Evolutionary conservation across 2,113 vertebrate genomes (phyloP).

Genomic region (Cardinalis cardinalis): DNA sequence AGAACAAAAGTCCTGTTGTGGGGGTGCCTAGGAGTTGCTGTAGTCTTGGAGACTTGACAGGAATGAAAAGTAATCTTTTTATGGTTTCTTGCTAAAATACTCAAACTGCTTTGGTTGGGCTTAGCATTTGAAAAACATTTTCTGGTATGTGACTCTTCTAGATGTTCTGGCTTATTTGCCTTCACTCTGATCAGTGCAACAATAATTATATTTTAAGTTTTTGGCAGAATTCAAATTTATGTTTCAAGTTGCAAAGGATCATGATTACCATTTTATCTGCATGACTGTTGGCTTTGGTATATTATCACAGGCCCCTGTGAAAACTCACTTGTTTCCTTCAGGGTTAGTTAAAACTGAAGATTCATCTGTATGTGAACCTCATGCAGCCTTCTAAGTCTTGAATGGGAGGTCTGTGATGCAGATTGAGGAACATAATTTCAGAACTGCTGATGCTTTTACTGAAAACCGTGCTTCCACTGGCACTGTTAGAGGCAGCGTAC

Average conservation of each 20-base stretch:
- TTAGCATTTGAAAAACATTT: neutral
- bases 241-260: neutral
- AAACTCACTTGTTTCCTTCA: neutral
- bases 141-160: neutral
- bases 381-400: neutral
- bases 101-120: neutral
- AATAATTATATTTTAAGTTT: neutral
- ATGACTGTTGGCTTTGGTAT: neutral
- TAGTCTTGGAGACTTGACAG: slow-evolving; percentile 32
- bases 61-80: slow-evolving; percentile 34
- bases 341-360: neutral
- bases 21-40: slow-evolving; percentile 18
- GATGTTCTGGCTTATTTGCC: neutral
- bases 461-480: neutral
- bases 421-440: neutral
- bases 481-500: neutral
- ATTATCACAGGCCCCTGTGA: neutral
- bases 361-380: neutral
- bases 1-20: slow-evolving; percentile 35
- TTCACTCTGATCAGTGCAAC: neutral
- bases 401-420: neutral
- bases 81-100: slow-evolving; percentile 24
- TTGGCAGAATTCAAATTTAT: neutral
- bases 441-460: neutral
- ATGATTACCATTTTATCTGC: neutral